Percentiles rank a stretch among this genome's conserved stretches.
These are phyloP conservation scores for Manis javanica DNA, from an alignment of 2,797 vertebrate species.

Conservation along the genomic window DNA sequence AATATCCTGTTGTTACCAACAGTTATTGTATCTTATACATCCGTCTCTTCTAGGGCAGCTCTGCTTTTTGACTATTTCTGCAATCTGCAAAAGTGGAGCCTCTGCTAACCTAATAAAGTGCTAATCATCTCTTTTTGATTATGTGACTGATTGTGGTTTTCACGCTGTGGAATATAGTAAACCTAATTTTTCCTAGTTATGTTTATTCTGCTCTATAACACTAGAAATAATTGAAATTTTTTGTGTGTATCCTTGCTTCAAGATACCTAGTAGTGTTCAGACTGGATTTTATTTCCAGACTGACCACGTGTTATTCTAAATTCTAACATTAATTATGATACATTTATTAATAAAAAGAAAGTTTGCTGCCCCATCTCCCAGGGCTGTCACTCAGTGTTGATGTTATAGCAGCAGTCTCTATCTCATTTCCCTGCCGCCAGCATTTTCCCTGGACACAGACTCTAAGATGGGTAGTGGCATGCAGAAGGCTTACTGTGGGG, in stretches of 20 bases:
- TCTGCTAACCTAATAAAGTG: constrained; percentile 74
- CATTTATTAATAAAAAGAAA: constrained; percentile 46
- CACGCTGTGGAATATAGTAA: not conserved
- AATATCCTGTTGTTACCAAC: not conserved
- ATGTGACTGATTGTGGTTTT: constrained; percentile 52
- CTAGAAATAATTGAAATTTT: constrained; percentile 54
- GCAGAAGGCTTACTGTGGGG: not conserved
- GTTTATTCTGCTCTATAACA: not conserved
- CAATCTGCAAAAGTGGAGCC: constrained; percentile 55
- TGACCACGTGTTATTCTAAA: not conserved
- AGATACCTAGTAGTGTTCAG: constrained; percentile 15
- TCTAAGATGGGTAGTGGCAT: not conserved
- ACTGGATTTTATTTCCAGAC: constrained; percentile 12
- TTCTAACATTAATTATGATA: not conserved
- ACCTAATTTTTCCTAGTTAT: constrained; percentile 28
- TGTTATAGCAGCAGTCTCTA: not conserved
- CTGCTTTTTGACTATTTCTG: constrained; percentile 56
- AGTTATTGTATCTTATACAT: constrained; percentile 39
- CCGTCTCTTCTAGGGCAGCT: constrained; percentile 21
- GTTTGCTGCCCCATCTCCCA: not conserved
- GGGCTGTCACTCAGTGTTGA: not conserved
- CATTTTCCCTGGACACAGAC: not conserved
- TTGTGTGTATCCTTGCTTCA: constrained; percentile 31
- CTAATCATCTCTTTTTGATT: constrained; percentile 54
- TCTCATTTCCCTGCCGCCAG: not conserved